Base-by-base conservation (phyloP, 2,888 invertebrate species). In the Cistogaster globosa region DNA sequence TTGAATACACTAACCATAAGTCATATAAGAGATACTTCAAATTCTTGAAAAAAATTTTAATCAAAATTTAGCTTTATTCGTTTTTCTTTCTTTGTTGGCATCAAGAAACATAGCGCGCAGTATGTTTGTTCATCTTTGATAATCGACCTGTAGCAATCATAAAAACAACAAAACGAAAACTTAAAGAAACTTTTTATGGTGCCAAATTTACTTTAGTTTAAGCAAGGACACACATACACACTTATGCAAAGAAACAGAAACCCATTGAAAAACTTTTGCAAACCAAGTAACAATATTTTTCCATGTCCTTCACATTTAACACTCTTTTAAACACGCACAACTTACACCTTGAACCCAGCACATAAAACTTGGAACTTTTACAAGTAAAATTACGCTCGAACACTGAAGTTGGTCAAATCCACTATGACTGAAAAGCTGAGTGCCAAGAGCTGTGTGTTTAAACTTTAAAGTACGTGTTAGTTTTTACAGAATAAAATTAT, bases 241-340 rank as follows among this genome's bases (percentile, higher is more conserved):
- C 48, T 26, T 2, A 42, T 7, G 12, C 3, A 42, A 22, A 55
- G 45, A 20, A 2, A 20, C 0, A 32, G 26, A 22, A 2, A 42
- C 12, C 26, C 48, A 65, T 20, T 18, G 20, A 80, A 48, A 38
- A 74, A 51, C 51, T 65, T 79, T 22, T 22, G 11, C 7, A 51
- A 57, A 58, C 4, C 57, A 58, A 63, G 38, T 53, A 36, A 38
- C 48, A 58, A 58, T 14, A 58, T 74, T 80, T 80, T 51, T 51
- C 45, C 32, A 60, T 83, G 62, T 72, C 78, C 78, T 83, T 83
- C 74, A 78, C 60, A 83, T 83, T 78, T 83, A 74, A 67, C 72
- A 78, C 62, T 74, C 26, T 77, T 67, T 38, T 20, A n/a, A 55
- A 62, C 42, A 67, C 58, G 26, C 62, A 65, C 26, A 32, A 83